phyloP scores from a whole-genome alignment of 2,888 invertebrate genomes.

The Sussaba pulchella region DNA sequence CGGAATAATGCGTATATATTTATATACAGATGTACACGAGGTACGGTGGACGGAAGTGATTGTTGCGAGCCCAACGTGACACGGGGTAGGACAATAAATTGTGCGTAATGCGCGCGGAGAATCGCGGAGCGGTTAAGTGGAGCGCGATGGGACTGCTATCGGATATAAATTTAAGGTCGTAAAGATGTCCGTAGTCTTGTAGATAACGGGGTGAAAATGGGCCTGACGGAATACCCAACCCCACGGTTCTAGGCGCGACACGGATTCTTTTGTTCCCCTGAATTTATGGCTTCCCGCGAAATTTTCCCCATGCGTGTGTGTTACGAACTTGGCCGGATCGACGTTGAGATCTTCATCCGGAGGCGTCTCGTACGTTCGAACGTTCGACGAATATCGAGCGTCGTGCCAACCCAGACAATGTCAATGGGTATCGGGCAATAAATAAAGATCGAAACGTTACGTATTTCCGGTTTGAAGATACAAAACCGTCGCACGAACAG shows the following conservation, averaged over 20 bases:
- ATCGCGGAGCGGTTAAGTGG: conserved; percentile 58
- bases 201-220: conserved; percentile 83
- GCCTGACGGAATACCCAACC: conserved; percentile 64
- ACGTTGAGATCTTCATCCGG: conserved; percentile 61
- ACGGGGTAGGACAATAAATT: conserved; percentile 51
- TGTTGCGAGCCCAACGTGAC: neutral
- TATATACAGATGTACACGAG: neutral
- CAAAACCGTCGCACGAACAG: conserved; percentile 23
- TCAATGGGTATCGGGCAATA: conserved; percentile 77
- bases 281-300: conserved; percentile 63
- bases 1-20: neutral
- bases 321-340: conserved; percentile 3
- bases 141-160: conserved; percentile 68
- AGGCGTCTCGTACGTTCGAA: neutral
- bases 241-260: conserved; percentile 59
- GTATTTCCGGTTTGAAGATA: conserved; percentile 71
- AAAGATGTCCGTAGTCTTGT: conserved; percentile 83
- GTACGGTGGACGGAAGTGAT: neutral
- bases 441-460: conserved; percentile 74
- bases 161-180: conserved; percentile 81
- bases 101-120: conserved; percentile 43
- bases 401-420: conserved; percentile 71
- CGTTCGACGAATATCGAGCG: conserved; percentile 64
- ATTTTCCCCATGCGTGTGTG: conserved; percentile 36
- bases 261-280: conserved; percentile 59